Percentiles rank a stretch among this genome's conserved stretches.
phyloP scores from a whole-genome alignment of 2,888 invertebrate genomes.

The Lepidocyrtoides sp. region DNA sequence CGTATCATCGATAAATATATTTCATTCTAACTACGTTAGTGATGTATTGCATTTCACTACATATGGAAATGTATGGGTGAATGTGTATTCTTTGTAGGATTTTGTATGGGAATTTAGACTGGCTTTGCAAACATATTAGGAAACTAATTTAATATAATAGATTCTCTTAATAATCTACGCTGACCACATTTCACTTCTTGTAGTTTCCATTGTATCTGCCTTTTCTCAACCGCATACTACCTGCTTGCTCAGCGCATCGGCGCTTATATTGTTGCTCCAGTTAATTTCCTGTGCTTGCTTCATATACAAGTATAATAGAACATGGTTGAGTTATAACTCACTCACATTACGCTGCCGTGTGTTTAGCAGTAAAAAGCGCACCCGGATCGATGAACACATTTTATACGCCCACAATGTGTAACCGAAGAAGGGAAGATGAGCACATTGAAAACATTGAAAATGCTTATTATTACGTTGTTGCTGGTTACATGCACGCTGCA shows the following conservation, averaged over 20 bases:
- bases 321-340: background rate
- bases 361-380: background rate
- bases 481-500: background rate
- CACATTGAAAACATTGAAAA: background rate
- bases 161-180: slow-evolving; percentile 56
- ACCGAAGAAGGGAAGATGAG: slow-evolving; percentile 60
- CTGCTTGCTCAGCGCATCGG: background rate
- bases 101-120: slow-evolving; percentile 39
- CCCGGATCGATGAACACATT: slow-evolving; percentile 67
- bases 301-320: background rate
- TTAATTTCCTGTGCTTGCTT: slow-evolving; percentile 56
- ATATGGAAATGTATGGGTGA: slow-evolving; percentile 13
- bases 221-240: background rate
- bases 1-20: slow-evolving; percentile 71
- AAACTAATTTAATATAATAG: slow-evolving; percentile 70
- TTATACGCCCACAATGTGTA: slow-evolving; percentile 65
- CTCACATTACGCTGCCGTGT: background rate
- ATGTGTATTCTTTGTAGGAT: background rate
- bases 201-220: background rate
- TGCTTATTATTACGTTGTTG: background rate
- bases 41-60: slow-evolving; percentile 31
- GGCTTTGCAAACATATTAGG: slow-evolving; percentile 63
- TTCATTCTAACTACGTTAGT: slow-evolving; percentile 30
- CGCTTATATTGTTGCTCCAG: background rate
- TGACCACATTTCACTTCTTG: slow-evolving; percentile 46